phyloP scores from a whole-genome alignment of 1,140 invertebrate species.

The Drosophila watanabei region DNA sequence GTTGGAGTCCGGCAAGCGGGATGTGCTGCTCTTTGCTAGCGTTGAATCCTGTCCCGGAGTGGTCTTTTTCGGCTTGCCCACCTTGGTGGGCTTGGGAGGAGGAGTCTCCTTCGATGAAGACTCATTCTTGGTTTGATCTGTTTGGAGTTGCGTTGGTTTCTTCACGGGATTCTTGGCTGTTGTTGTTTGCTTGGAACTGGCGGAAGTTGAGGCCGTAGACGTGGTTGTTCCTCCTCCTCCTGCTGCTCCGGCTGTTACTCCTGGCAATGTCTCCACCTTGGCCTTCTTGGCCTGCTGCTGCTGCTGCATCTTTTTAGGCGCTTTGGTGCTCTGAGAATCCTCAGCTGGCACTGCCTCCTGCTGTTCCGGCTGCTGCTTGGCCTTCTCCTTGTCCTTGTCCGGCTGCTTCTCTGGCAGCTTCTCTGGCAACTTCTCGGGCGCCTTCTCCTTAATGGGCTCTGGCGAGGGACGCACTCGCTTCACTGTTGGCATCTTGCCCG shows the following conservation, averaged over 20 bases:
- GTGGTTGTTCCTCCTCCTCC: background rate
- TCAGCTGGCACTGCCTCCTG: constrained; percentile 12
- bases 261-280: constrained; percentile 30
- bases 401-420: constrained; percentile 16
- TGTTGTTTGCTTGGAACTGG: constrained; percentile 5
- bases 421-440: constrained; percentile 5
- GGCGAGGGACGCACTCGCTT: constrained; percentile 54
- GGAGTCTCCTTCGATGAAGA: background rate
- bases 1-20: constrained; percentile 61
- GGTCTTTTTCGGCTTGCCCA: constrained; percentile 30
- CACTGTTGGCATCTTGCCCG: constrained; percentile 44
- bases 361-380: constrained; percentile 10
- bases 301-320: constrained; percentile 29
- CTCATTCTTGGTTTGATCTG: constrained; percentile 24
- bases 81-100: constrained; percentile 10
- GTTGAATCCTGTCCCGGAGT: background rate
- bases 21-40: constrained; percentile 3
- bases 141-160: constrained; percentile 11
- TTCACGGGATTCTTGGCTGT: constrained; percentile 21
- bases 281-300: constrained; percentile 42
- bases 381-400: constrained; percentile 11
- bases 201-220: background rate
- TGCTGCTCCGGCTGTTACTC: background rate
- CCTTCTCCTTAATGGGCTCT: constrained; percentile 53
- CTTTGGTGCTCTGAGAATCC: constrained; percentile 32